These are phyloP conservation scores for Chromobotia macracanthus DNA, from an alignment of 2,797 vertebrate genomes.

Conservation along the genomic window DNA sequence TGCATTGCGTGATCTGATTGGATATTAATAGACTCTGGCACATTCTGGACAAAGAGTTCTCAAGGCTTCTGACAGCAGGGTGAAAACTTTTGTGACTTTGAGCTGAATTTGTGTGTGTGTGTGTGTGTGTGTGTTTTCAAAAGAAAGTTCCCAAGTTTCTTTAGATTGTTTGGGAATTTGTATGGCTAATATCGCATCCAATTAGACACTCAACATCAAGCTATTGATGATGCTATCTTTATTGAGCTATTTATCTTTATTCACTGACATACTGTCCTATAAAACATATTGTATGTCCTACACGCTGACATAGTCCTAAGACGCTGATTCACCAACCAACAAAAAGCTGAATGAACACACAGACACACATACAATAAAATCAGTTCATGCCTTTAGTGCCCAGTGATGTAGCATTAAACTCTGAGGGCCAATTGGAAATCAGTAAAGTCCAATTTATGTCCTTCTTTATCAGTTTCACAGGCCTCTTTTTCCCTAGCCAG, in stretches of 20 bases:
- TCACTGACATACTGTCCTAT: slow-evolving; percentile 4
- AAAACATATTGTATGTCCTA: too few relatives aligned
- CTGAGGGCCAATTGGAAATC: slow-evolving; percentile 36
- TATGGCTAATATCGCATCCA: background rate
- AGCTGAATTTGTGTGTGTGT: background rate
- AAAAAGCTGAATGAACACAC: background rate
- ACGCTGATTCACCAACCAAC: background rate
- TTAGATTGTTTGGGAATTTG: background rate
- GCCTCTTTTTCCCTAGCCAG: background rate
- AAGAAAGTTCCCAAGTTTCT: background rate
- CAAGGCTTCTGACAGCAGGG: background rate
- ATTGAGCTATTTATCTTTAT: too few relatives aligned
- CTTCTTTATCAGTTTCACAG: slow-evolving; percentile 32
- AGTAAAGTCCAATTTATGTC: slow-evolving; percentile 21
- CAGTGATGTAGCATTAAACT: slow-evolving; percentile 33
- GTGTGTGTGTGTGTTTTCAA: background rate
- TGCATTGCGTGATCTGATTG: background rate
- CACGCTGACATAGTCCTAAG: too few relatives aligned
- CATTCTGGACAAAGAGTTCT: background rate
- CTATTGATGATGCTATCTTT: background rate
- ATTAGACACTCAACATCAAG: slow-evolving; percentile 1
- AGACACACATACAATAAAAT: background rate
- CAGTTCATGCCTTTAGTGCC: background rate
- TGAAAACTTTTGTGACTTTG: background rate
- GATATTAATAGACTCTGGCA: slow-evolving; percentile 15